Base-by-base conservation (phyloP, 2,113 vertebrate species). In the Benthochromis sp. region DNA sequence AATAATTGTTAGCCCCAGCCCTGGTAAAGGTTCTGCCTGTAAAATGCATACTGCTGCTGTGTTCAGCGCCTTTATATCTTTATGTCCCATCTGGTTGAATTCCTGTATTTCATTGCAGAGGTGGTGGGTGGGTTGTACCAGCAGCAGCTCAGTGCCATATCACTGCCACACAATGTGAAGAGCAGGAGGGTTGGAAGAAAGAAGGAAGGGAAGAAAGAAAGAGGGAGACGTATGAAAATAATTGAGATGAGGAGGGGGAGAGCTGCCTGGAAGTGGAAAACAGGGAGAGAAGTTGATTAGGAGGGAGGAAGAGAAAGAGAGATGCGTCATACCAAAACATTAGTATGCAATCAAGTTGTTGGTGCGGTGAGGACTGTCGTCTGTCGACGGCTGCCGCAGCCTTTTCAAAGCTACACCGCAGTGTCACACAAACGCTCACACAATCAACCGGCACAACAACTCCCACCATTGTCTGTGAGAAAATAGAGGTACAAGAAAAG, bases 341-440 rank as follows among this genome's bases (percentile, higher is more conserved):
- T 94, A 91, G 93, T 89, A 94, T 95, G 94, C 92, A 90, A 90
- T 89, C 91, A 90, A 91, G 93, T 92, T 88, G 83, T 73, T 93
- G 91, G 88, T 93, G 93, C 92, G 9, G 93, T 84, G 66, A 31
- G 81, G 73, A 59, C 54, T 69, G 87, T 79, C 71, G 43, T 19
- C 86, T 89, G 85, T 84, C 61, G 81, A 90, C 82, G 78, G 85
- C 88, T 91, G 94, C 92, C 14, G 92, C 92, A 91, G 88, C 84
- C 84, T 92, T 87, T 69, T 86, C 86, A 84, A 4, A 52, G 40
- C 85, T n/a, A 7, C 92, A 31, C 92, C 84, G 84, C 90, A 93
- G 89, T 90, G 90, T 88, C 91, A 50, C 90, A 36, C 88, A 59
- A 81, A 82, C 82, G 24, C 24, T 31, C 43, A 63, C 79, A 76